Percentiles rank a stretch among this genome's conserved stretches.
Conservation (phyloP, 2,888 invertebrate species). For the Antheraea assamensis region DNA sequence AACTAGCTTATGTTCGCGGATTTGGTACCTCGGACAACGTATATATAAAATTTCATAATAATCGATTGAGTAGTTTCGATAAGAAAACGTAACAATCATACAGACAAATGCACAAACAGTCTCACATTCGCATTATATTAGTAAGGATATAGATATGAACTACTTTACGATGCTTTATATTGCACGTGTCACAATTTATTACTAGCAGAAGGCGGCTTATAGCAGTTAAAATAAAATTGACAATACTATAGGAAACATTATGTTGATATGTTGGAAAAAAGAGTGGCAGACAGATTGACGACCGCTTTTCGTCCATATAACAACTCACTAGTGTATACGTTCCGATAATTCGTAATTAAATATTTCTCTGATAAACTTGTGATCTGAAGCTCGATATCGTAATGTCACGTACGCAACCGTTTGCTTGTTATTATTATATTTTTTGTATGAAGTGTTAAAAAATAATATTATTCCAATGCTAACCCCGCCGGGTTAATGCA, state of each 20-base stretch:
- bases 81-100: no score
- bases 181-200: no score
- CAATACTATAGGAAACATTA: neutral
- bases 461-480: neutral
- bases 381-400: constrained; percentile 28
- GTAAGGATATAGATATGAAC: no score
- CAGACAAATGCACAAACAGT: no score
- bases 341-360: constrained; percentile 38
- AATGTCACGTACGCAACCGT: constrained; percentile 36
- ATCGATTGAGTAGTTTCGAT: no score
- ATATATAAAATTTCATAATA: no score
- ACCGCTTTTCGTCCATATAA: neutral
- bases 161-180: no score
- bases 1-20: no score
- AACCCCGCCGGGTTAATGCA: neutral
- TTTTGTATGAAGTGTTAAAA: neutral
- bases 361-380: constrained; percentile 37
- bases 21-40: no score
- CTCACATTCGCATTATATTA: no score
- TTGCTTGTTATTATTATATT: constrained; percentile 4
- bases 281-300: constrained; percentile 12
- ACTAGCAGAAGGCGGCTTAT: neutral
- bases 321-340: neutral
- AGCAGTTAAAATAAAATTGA: neutral
- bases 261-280: neutral